Base-by-base conservation (phyloP, 2,888 invertebrate species). In the Trissolcus japonicus region DNA sequence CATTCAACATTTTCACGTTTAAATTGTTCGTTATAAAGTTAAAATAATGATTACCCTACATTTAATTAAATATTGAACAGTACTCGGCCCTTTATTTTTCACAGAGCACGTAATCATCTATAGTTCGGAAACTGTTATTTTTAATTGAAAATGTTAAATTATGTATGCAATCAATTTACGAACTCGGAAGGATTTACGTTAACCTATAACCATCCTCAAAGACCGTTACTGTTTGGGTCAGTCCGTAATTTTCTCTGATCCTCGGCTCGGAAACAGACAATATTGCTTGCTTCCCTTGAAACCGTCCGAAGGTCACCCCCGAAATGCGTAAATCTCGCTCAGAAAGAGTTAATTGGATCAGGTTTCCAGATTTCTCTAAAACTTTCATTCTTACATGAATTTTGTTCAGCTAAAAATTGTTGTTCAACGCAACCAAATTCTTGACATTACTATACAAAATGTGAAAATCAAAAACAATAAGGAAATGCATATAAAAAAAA, bases 231-330 rank as follows among this genome's bases (percentile, higher is more conserved):
- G 16, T 50, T n/a, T 16, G 16, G 16, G 50, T 50, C 50, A 48
- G 50, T 50, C 13, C 17, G 9, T 50, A 50, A 19, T 17, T 50
- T 19, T 9, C 35, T 35, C 14, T 46, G 46, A 46, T 46, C 46
- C 46, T 46, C 35, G 35, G 9, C 35, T 46, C 14, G 46, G 46
- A 59, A 46, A 59, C 48, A 13, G 59, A 59, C 48, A 46, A 46
- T 59, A 59, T 59, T 57, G 46, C 57, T 57, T 57, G 41, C 41
- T 21, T 43, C 14, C 6, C 46, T 4, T 11, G 46, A 14, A 16
- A 46, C 46, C 46, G 7, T 46, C 7, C n/a, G 46, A 46, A 46
- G 46, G 14, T 46, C 46, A 16, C 46, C 14, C 46, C 4, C 7
- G n/a, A 46, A 46, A 7, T 16, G 46, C 46, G 46, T 46, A 46